phyloP scores from a whole-genome alignment of 2,888 invertebrate genomes.

The Pachliopta kotzebuea region DNA sequence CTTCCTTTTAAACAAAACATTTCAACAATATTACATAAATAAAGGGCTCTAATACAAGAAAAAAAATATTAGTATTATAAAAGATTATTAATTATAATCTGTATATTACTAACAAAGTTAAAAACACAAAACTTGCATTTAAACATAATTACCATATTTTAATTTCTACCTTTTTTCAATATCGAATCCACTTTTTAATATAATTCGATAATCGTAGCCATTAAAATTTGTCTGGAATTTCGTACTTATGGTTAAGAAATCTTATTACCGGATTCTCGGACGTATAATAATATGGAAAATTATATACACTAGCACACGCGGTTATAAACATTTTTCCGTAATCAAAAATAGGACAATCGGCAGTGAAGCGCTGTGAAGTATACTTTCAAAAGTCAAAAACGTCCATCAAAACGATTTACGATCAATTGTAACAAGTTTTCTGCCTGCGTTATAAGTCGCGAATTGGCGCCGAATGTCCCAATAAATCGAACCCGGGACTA shows the following conservation, averaged over 20 bases:
- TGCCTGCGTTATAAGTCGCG: constrained; percentile 24
- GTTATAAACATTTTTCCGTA: background rate
- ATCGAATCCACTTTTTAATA: too few species aligned
- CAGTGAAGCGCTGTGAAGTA: background rate
- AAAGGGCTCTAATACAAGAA: too few species aligned
- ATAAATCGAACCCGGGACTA: constrained; percentile 21
- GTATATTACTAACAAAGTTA: too few species aligned
- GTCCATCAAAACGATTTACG: constrained; percentile 12
- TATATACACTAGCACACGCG: background rate
- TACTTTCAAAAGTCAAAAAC: background rate
- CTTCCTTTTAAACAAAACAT: too few species aligned
- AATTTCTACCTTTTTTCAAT: too few species aligned
- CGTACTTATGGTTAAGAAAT: background rate
- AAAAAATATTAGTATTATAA: too few species aligned
- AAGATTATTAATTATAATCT: too few species aligned
- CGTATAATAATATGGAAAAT: background rate
- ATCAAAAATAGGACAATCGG: background rate
- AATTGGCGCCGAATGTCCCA: constrained; percentile 16
- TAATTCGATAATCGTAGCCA: too few species aligned
- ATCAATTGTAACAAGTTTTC: constrained; percentile 11
- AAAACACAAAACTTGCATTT: too few species aligned
- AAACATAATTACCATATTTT: too few species aligned
- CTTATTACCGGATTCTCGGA: background rate
- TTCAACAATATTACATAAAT: too few species aligned
- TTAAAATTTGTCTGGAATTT: too few species aligned